phyloP scores from a whole-genome alignment of 2,113 vertebrate genomes.

The Bungarus multicinctus region DNA sequence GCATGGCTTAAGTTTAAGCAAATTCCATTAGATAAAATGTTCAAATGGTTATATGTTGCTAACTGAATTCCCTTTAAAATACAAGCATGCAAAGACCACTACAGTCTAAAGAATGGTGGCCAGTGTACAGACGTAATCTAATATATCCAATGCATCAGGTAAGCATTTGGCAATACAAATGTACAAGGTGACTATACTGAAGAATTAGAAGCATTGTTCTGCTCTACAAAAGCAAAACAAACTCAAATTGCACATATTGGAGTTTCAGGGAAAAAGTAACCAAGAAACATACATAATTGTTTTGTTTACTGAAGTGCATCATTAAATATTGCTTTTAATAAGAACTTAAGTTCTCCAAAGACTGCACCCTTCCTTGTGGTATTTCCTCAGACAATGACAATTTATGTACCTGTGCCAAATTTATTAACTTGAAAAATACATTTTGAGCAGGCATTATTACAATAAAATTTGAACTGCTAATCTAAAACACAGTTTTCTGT shows the following conservation, averaged over 20 bases:
- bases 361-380: background rate
- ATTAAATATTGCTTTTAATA: background rate
- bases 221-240: background rate
- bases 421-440: background rate
- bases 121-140: background rate
- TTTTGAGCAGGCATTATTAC: background rate
- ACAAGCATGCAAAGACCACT: background rate
- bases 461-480: background rate
- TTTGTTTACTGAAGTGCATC: background rate
- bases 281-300: background rate
- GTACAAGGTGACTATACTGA: background rate
- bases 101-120: background rate
- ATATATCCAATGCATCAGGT: background rate
- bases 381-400: background rate
- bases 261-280: background rate
- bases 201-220: background rate
- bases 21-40: background rate
- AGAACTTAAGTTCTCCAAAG: background rate
- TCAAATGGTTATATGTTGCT: background rate
- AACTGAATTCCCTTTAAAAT: background rate
- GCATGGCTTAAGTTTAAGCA: background rate
- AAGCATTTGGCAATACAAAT: background rate
- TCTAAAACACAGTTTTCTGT: slow-evolving; percentile 1
- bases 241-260: background rate
- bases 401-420: background rate